A percentile compares a stretch with the other conserved stretches of the same genome.
These are phyloP conservation scores for Orchesellides sinensis DNA, from an alignment of 2,888 invertebrate species.

Conservation along the genomic window DNA sequence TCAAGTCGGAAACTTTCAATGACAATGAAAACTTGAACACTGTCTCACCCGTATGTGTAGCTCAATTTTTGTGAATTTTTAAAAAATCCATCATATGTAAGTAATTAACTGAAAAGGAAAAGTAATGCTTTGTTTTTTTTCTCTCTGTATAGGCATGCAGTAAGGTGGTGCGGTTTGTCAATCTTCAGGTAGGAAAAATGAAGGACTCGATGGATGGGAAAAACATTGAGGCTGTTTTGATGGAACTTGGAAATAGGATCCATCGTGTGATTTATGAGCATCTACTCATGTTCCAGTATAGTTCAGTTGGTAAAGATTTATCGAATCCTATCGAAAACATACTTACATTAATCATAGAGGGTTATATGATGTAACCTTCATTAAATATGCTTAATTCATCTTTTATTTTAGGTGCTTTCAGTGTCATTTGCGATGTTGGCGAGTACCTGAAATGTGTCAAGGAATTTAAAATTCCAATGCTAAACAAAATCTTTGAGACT, in stretches of 20 bases:
- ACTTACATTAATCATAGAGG: too few species aligned
- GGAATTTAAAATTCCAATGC: slow-evolving; percentile 85
- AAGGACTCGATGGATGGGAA: slow-evolving; percentile 92
- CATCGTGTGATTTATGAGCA: slow-evolving; percentile 97
- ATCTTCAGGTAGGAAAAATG: slow-evolving; percentile 86
- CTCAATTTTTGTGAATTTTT: slow-evolving; percentile 1
- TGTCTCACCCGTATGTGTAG: slow-evolving; percentile 84
- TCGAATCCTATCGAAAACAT: too few species aligned
- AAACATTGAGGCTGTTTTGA: slow-evolving; percentile 90
- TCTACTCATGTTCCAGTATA: slow-evolving; percentile 95
- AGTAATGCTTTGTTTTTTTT: slow-evolving; percentile 70
- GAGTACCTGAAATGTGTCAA: slow-evolving; percentile 96
- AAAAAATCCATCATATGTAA: slow-evolving; percentile 10
- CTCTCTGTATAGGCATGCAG: slow-evolving; percentile 84
- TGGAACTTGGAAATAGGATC: slow-evolving; percentile 94
- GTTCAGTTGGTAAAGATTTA: slow-evolving; percentile 85
- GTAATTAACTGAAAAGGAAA: not conserved
- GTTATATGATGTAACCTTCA: too few species aligned
- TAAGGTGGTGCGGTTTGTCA: slow-evolving; percentile 90
- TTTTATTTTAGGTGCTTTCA: slow-evolving; percentile 89
- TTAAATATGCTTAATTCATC: too few species aligned
- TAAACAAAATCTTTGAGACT: slow-evolving; percentile 94
- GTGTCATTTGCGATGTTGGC: slow-evolving; percentile 98
- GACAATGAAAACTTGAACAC: slow-evolving; percentile 84
- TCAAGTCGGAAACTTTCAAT: slow-evolving; percentile 84